phyloP scores from a whole-genome alignment of 2,888 invertebrate species.

The Protula sp. region DNA sequence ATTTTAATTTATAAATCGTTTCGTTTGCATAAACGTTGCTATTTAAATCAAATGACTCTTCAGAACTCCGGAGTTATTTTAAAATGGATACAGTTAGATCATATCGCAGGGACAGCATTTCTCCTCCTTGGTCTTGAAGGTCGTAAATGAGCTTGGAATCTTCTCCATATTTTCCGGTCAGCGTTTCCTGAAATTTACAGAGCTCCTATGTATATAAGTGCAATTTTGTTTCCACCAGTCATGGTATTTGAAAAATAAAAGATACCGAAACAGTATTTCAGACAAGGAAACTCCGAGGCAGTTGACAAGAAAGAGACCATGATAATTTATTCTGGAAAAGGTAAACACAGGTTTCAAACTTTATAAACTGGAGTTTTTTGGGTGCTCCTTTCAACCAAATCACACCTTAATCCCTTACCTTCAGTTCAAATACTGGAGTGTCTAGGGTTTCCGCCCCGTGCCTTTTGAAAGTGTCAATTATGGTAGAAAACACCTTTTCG shows the following conservation, averaged over 20 bases:
- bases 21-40: too few relatives aligned
- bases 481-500: constrained; percentile 72
- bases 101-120: constrained; percentile 89
- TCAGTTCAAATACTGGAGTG: constrained; percentile 95
- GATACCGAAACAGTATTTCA: background rate
- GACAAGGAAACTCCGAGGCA: background rate
- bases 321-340: too few relatives aligned
- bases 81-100: constrained; percentile 73
- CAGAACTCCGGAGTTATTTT: too few relatives aligned
- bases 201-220: background rate
- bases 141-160: constrained; percentile 99
- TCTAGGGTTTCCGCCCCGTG: constrained; percentile 98
- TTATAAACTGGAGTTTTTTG: background rate
- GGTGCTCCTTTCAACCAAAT: background rate
- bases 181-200: constrained; percentile 78
- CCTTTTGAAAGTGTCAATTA: constrained; percentile 82
- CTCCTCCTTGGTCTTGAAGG: constrained; percentile 96
- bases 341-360: background rate
- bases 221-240: background rate
- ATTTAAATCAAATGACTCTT: too few relatives aligned
- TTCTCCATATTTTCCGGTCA: constrained; percentile 99
- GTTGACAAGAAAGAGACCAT: too few relatives aligned
- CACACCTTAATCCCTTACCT: constrained; percentile 59
- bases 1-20: too few relatives aligned
- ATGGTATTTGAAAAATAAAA: background rate